Conservation (phyloP, 2,797 vertebrate species). For the Labroides dimidiatus region DNA sequence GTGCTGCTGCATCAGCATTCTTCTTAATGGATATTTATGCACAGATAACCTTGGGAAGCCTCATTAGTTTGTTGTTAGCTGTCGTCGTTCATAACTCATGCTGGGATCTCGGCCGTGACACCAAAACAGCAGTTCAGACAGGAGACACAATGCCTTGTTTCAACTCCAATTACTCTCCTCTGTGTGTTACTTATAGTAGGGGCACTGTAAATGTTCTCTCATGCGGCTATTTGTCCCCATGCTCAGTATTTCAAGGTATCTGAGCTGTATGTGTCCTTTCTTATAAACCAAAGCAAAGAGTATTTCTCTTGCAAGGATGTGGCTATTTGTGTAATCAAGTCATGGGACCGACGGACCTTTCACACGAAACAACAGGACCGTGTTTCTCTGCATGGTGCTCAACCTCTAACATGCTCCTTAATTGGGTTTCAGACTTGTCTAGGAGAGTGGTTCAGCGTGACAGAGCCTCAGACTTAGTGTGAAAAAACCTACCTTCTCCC, state of each 20-base stretch:
- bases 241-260: slow-evolving; percentile 21
- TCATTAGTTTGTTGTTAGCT: slow-evolving; percentile 77
- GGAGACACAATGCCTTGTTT: slow-evolving; percentile 46
- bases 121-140: slow-evolving; percentile 45
- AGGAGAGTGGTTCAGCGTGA: slow-evolving; percentile 61
- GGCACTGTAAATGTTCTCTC: slow-evolving; percentile 40
- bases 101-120: slow-evolving; percentile 58
- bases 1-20: slow-evolving; percentile 63
- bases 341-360: slow-evolving; percentile 19
- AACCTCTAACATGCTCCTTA: slow-evolving; percentile 59
- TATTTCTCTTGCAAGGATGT: slow-evolving; percentile 25
- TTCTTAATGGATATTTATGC: slow-evolving; percentile 75
- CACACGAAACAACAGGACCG: slow-evolving; percentile 44
- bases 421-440: slow-evolving; percentile 68
- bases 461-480: slow-evolving; percentile 55
- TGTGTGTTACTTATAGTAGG: slow-evolving; percentile 33
- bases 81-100: slow-evolving; percentile 65
- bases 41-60: slow-evolving; percentile 74
- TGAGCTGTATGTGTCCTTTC: slow-evolving; percentile 1
- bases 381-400: slow-evolving; percentile 51
- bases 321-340: slow-evolving; percentile 54
- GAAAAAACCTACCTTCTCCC: slow-evolving; percentile 54
- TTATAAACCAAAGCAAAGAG: slow-evolving; percentile 12
- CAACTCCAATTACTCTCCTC: slow-evolving; percentile 30
- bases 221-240: slow-evolving; percentile 32